Evolutionary conservation across 2,888 invertebrate species (phyloP).

Genomic region (Heliconius cydno): DNA sequence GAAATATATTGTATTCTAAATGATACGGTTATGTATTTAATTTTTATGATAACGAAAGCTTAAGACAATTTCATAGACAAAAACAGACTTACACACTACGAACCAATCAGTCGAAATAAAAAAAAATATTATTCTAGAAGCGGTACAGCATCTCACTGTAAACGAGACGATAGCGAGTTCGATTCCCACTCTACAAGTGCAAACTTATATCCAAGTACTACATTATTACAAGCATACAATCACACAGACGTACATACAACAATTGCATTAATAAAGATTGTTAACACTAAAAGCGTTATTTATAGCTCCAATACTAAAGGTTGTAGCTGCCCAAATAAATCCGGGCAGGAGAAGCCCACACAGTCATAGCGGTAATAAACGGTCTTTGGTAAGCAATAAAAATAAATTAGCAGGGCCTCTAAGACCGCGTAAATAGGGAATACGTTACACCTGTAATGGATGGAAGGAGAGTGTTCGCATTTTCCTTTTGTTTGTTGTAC

Average conservation of each 20-base stretch:
- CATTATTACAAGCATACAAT: not conserved
- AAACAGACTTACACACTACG: not conserved
- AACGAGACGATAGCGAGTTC: not conserved
- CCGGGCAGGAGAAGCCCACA: conserved; percentile 44
- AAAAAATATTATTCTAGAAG: not conserved
- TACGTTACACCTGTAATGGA: conserved; percentile 34
- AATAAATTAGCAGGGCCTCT: conserved; percentile 59
- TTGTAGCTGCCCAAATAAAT: conserved; percentile 56
- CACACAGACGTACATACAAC: not conserved
- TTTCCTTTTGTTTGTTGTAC: conserved; percentile 12
- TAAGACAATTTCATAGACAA: not conserved
- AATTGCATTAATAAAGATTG: conserved; percentile 35
- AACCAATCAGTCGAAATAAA: not conserved
- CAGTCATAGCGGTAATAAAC: conserved; percentile 59
- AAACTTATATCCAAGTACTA: not conserved
- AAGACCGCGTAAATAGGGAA: conserved; percentile 34
- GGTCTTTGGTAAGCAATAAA: conserved; percentile 62
- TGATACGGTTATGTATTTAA: not conserved
- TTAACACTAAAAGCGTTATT: conserved; percentile 48
- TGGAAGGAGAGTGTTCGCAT: conserved; percentile 10
- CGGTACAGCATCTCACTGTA: too few species aligned
- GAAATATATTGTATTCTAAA: not conserved
- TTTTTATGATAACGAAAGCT: not conserved
- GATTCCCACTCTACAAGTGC: too few species aligned
- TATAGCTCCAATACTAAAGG: conserved; percentile 49